Base-by-base conservation (phyloP, 2,888 invertebrate species). In the Drosophila incognita region DNA sequence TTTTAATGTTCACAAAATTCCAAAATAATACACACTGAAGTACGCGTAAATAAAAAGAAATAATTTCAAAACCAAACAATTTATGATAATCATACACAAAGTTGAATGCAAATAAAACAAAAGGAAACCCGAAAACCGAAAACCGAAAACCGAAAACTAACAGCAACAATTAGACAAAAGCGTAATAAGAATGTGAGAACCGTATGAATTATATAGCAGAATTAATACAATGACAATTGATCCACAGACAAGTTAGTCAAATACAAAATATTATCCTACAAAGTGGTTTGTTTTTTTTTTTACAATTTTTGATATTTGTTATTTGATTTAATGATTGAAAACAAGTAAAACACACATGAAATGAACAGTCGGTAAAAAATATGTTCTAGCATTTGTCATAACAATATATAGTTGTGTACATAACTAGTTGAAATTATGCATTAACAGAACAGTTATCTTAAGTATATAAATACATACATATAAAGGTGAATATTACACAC, bases 351-450 rank as follows among this genome's bases (percentile, higher is more conserved):
- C 35, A 54, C 40, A 76, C 61, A 65, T 62, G 31, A 66, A 60
- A 49, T 56, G 68, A 69, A 64, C 57, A 64, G 63, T 71, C 63
- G 68, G 52, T 49, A 60, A 65, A 29, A n/a, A 69, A 75, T 77
- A 70, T 62, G 85, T 87, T 89, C 81, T 76, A 86, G 77, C 76
- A 89, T 82, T 84, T 78, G 78, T 81, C 90, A 88, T 87, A 87
- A 90, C 87, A 77, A 77, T 90, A 82, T 79, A 88, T 90, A 90
- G 90, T 90, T 87, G 89, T 90, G 90, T 87, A 87, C 84, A 87
- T 90, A 90, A 83, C 74, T 83, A 90, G 80, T 79, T 84, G 81
- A 89, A 83, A 79, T 72, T 72, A 75, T 83, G 83, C 81, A 83
- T 88, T 63, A 80, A 72, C 59, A 69, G 64, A 67, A 58, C 69